Evolutionary conservation across 2,113 vertebrate species (phyloP).

Genomic region (Pelobates fuscus): DNA sequence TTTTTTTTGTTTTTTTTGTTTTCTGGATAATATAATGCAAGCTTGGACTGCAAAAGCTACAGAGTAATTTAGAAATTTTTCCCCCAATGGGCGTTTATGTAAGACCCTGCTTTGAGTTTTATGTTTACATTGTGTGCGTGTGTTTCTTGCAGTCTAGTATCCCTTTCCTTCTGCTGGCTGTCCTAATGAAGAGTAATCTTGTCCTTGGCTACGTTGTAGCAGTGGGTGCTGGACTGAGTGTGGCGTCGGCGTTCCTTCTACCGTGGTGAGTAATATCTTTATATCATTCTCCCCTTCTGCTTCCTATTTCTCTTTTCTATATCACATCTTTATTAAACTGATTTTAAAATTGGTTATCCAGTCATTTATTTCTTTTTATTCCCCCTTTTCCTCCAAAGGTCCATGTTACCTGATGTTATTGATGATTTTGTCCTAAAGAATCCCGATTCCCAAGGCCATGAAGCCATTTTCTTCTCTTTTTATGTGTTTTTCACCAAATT

Average conservation of each 20-base stretch:
- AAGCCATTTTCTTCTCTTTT: conserved; percentile 95
- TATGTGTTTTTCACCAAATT: conserved; percentile 97
- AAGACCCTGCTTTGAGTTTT: too few species aligned
- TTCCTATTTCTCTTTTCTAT: neutral
- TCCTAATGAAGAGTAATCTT: conserved; percentile 72
- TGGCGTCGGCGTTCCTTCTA: conserved; percentile 85
- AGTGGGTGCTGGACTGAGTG: conserved; percentile 80
- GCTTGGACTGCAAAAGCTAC: too few species aligned
- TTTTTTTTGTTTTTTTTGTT: too few species aligned
- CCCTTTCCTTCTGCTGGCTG: conserved; percentile 85
- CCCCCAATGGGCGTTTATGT: too few species aligned
- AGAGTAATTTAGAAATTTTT: too few species aligned
- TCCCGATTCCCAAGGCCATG: conserved; percentile 74
- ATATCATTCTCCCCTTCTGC: neutral
- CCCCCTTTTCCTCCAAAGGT: conserved; percentile 68
- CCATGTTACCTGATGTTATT: conserved; percentile 91
- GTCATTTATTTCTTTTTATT: neutral
- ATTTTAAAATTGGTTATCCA: neutral
- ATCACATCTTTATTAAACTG: neutral
- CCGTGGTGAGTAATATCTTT: conserved; percentile 77
- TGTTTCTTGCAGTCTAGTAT: conserved; percentile 76
- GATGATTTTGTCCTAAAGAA: conserved; percentile 91
- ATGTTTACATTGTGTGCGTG: neutral
- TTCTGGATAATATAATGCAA: too few species aligned
- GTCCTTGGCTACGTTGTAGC: conserved; percentile 80